Evolutionary conservation across 2,113 vertebrate species (phyloP), one percentile per base, ranked within the genome.

Genomic region (Gallinago undulata): DNA sequence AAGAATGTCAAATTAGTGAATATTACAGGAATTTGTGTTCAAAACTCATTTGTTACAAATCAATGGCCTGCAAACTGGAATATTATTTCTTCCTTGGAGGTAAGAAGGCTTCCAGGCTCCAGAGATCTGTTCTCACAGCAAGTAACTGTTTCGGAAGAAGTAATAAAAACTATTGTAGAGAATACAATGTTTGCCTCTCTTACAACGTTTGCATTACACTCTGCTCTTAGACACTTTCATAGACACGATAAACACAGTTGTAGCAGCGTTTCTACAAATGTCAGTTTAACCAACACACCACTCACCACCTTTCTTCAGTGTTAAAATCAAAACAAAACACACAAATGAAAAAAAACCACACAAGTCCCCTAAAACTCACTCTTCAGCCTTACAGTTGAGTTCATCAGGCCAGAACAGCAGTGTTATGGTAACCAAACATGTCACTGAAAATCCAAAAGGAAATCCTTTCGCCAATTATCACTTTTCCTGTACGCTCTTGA

Each of bases 381-480:
- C 59, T 93, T 63, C 73, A 94, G 51, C 35, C 27, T 90, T 47
- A 47, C 84, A 91, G 62, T 33, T 94, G 75, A 7, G 45, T 45
- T 80, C 60, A 79, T 21, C 68, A 45, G 59, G 66, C 93, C 79
- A 83, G 80, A 96, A 84, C 25, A 88, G 84, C 48, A 75, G n/a
- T 50, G 33, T 66, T 70, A 35, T 22, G 27, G 63, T 33, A 96
- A 94, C 76, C 41, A 92, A 86, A 85, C 19, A n/a, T 51, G 56
- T 18, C 89, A 85, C 74, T 81, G 73, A 76, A 83, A 85, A 94
- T 55, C 67, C 70, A 19, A 93, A 82, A 95, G 95, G 92, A 97
- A 95, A 97, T 95, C 93, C 94, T 83, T 72, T 79, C 85, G 39
- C 67, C 91, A 91, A 64, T 66, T 83, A 78, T 70, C 94, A 28